Conservation (phyloP, 2,113 vertebrate species). For the Nyctibius bracteatus region DNA sequence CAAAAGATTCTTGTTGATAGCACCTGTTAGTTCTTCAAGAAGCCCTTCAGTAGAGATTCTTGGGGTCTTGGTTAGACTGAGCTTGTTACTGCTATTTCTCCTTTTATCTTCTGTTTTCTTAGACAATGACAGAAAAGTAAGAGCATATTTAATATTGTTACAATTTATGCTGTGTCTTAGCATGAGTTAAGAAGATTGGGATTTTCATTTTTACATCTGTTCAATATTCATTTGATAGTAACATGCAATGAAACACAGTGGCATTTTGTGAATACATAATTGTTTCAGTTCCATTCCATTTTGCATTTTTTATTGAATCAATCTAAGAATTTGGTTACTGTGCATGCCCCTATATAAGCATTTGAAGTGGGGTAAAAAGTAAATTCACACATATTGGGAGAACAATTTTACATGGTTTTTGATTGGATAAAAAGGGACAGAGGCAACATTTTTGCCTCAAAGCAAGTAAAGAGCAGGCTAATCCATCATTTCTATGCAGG, state of each 20-base stretch:
- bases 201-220: neutral
- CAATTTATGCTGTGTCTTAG: neutral
- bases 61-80: neutral
- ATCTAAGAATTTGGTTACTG: neutral
- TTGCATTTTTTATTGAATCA: neutral
- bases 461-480: neutral
- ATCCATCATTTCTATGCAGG: conserved; percentile 31
- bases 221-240: neutral
- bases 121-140: neutral
- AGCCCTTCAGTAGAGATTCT: neutral
- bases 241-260: neutral
- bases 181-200: neutral
- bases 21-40: neutral
- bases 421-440: neutral
- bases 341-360: neutral
- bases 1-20: neutral
- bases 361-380: neutral
- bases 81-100: neutral
- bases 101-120: neutral
- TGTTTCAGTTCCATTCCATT: neutral
- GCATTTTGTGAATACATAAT: neutral
- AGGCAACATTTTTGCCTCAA: conserved; percentile 25
- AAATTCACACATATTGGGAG: neutral
- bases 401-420: neutral
- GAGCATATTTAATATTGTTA: neutral